A percentile compares a stretch with the other conserved stretches of the same genome.
phyloP scores from a whole-genome alignment of 2,797 vertebrate genomes.

The Tympanoctomys barrerae region DNA sequence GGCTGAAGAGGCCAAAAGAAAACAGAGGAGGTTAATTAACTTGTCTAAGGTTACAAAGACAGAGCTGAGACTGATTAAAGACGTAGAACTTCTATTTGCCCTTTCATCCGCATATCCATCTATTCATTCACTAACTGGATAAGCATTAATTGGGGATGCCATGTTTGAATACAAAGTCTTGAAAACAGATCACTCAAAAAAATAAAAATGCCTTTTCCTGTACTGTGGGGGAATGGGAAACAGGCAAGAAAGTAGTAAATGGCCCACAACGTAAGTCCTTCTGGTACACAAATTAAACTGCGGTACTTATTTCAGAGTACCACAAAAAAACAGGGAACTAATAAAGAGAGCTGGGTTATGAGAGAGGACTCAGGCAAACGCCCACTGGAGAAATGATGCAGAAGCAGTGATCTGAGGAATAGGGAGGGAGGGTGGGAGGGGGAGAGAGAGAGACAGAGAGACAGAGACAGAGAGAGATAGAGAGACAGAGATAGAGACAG shows the following conservation, averaged over 20 bases:
- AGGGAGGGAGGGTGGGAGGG: no score
- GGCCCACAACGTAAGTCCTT: neutral
- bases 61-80: slow-evolving; percentile 5
- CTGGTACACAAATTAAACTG: neutral
- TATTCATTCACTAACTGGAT: neutral
- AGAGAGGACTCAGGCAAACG: neutral
- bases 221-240: neutral
- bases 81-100: slow-evolving; percentile 16
- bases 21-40: neutral
- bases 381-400: neutral
- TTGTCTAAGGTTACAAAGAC: slow-evolving; percentile 27
- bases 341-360: neutral
- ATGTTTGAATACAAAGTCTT: neutral
- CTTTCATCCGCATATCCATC: neutral
- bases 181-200: neutral
- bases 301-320: neutral
- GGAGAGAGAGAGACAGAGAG: no score
- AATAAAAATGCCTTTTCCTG: slow-evolving; percentile 1
- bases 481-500: no score
- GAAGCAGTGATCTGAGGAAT: neutral
- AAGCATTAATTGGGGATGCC: neutral
- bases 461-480: no score
- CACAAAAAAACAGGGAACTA: neutral
- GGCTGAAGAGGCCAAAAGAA: neutral
- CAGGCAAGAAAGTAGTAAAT: neutral